phyloP scores from a whole-genome alignment of 1,140 invertebrate genomes.

The Apolygus lucorum region DNA sequence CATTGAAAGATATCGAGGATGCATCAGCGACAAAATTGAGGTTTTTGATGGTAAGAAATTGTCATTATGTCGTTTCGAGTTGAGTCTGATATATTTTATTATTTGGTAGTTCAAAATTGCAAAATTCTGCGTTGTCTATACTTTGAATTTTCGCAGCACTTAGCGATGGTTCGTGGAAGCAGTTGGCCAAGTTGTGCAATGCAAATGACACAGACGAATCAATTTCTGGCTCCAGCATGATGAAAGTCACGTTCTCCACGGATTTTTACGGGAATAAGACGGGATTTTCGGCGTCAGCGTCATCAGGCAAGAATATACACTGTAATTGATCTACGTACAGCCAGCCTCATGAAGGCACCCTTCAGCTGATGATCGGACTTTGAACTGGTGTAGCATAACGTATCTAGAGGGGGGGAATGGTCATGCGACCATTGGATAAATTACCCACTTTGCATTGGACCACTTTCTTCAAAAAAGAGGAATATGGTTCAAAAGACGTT shows the following conservation, averaged over 20 bases:
- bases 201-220: slow-evolving; percentile 37
- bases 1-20: slow-evolving; percentile 47
- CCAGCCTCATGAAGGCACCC: no score
- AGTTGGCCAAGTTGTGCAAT: slow-evolving; percentile 46
- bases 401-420: no score
- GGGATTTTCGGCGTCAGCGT: slow-evolving; percentile 48
- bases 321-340: no score
- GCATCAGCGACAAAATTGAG: slow-evolving; percentile 34
- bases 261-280: slow-evolving; percentile 45
- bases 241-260: slow-evolving; percentile 49
- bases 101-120: not conserved
- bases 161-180: slow-evolving; percentile 41
- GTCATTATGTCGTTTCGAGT: no score
- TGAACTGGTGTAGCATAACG: no score
- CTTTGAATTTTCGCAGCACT: slow-evolving; percentile 27
- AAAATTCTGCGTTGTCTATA: not conserved
- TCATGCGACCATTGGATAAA: no score
- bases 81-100: not conserved
- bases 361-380: no score
- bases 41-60: not conserved
- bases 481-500: no score
- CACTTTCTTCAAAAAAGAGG: no score
- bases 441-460: no score
- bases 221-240: slow-evolving; percentile 40
- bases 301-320: slow-evolving; percentile 37